Evolutionary conservation across 2,113 vertebrate genomes (phyloP).

Genomic region (Grammomys surdaster): DNA sequence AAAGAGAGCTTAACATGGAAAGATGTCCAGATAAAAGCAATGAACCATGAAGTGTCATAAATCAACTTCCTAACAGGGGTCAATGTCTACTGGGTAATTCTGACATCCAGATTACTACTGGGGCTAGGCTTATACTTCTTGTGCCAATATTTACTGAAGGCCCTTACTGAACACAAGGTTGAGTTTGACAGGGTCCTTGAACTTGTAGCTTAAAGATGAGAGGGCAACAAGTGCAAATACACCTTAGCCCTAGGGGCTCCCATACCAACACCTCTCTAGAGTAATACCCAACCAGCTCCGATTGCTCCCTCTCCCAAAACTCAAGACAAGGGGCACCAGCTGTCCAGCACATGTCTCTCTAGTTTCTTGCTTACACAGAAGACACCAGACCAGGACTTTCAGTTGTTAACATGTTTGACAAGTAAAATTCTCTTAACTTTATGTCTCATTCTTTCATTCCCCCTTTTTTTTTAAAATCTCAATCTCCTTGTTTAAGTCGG

Average conservation of each 20-base stretch:
- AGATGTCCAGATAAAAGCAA: not conserved
- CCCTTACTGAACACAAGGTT: not conserved
- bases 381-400: not conserved
- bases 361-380: not conserved
- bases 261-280: not conserved
- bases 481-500: not conserved
- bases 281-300: not conserved
- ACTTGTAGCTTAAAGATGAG: not conserved
- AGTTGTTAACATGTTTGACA: not conserved
- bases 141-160: not conserved
- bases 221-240: not conserved
- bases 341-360: not conserved
- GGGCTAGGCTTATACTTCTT: not conserved
- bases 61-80: not conserved
- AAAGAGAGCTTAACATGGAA: not conserved
- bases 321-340: too few species aligned
- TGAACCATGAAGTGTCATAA: not conserved
- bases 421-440: not conserved
- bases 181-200: not conserved
- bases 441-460: not conserved
- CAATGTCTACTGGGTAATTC: slow-evolving; percentile 17
- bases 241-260: not conserved
- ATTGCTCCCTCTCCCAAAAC: not conserved
- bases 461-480: not conserved
- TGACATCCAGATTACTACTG: not conserved